Evolutionary conservation across 2,797 vertebrate species (phyloP), one percentile per base, ranked within the genome.

Genomic region (Rhynchotus rufescens): DNA sequence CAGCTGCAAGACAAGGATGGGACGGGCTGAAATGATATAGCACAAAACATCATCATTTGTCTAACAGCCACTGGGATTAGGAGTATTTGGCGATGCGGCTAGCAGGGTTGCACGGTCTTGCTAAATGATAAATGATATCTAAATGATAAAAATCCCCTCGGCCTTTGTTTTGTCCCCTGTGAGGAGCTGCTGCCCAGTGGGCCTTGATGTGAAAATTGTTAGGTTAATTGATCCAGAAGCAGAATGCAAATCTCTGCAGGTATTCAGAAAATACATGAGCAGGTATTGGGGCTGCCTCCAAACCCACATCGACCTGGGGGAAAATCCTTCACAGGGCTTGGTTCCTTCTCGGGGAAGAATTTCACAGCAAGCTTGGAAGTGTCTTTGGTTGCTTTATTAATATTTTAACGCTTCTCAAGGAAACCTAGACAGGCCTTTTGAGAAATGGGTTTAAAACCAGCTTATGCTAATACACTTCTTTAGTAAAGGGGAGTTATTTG

Each of bases 1-100:
- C 96, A 97, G 95, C 97, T 94, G 92, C 90, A 97, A 96, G 93
- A 95, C 82, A 84, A 65, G 90, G 86, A 93, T 94, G 95, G 94
- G 84, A 38, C 57, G 66, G 88, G 95, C 84, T 88, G 79, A 90
- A 96, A 92, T 88, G 36, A 68, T 62, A 79, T 15, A 85, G 66
- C 94, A 86, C 82, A 90, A 95, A 96, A 94, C 93, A 80, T 95
- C 85, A 89, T 75, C 16, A 8, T 94, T 94, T 94, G 52, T 88
- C 51, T 83, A 92, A 89, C 89, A 95, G 94, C 95, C 95, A 84
- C 80, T 89, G 87, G 91, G 80, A 96, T 96, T 93, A 86, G 91
- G 78, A 93, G 62, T 93, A 72, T 83, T 92, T 93, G 72, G 75
- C 82, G 74, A 68, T 84, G 79, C 85, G 83, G 91, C 79, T 91